phyloP scores from a whole-genome alignment of 2,113 vertebrate species.

The Malurus melanocephalus region DNA sequence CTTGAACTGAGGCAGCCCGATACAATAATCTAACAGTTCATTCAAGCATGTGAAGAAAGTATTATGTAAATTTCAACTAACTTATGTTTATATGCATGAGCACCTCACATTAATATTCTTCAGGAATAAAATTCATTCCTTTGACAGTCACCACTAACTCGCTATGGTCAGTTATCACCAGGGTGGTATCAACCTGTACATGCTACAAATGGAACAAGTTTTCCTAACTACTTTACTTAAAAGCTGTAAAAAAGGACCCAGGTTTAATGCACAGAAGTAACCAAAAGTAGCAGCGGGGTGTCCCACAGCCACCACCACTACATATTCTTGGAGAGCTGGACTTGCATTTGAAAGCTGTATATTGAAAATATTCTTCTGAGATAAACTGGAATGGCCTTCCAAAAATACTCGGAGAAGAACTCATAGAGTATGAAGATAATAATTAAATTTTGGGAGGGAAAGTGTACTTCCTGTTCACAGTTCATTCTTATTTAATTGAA shows the following conservation, averaged over 20 bases:
- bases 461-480: background rate
- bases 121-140: conserved; percentile 43
- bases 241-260: background rate
- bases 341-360: background rate
- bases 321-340: background rate
- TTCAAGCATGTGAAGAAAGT: conserved; percentile 40
- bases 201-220: background rate
- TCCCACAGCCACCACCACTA: background rate
- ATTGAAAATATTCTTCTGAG: background rate
- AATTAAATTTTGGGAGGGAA: background rate
- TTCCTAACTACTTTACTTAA: conserved; percentile 25
- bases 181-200: background rate
- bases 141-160: conserved; percentile 34
- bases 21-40: conserved; percentile 54
- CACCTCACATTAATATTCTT: conserved; percentile 49
- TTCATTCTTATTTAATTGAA: background rate
- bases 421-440: background rate
- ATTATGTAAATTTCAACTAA: conserved; percentile 64
- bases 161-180: background rate
- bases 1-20: conserved; percentile 37
- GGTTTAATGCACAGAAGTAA: background rate
- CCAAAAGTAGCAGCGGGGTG: background rate
- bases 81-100: conserved; percentile 50
- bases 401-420: background rate
- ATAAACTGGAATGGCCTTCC: background rate